These are phyloP conservation scores for Agapornis roseicollis DNA, from an alignment of 2,113 vertebrate genomes.

Conservation along the genomic window DNA sequence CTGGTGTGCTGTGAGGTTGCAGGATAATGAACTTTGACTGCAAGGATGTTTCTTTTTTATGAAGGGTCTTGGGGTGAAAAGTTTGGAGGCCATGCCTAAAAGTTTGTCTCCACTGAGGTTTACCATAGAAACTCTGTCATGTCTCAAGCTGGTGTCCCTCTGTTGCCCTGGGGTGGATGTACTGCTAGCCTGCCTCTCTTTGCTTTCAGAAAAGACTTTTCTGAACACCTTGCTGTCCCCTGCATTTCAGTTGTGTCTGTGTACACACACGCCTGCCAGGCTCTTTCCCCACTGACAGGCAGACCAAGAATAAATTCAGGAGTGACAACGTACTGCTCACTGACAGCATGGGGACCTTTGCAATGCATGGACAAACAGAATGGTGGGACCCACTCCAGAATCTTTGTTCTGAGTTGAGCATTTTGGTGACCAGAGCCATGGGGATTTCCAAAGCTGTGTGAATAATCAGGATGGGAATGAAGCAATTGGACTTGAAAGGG, in stretches of 20 bases:
- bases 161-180: neutral
- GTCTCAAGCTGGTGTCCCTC: neutral
- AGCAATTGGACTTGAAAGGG: neutral
- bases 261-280: neutral
- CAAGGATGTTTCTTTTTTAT: neutral
- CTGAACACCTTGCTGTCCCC: neutral
- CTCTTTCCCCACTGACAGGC: neutral
- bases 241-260: neutral
- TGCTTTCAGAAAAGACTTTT: neutral
- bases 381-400: neutral
- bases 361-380: neutral
- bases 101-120: neutral
- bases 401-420: neutral
- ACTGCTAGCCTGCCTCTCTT: neutral
- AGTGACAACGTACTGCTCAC: neutral
- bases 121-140: accelerated
- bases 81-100: accelerated
- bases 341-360: neutral
- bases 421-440: neutral
- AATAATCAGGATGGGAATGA: neutral
- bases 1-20: neutral
- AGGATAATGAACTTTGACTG: neutral
- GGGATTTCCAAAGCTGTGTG: neutral
- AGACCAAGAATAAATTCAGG: neutral
- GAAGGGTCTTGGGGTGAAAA: neutral